phyloP scores from a whole-genome alignment of 2,113 vertebrate genomes.

The Caranx melampygus region DNA sequence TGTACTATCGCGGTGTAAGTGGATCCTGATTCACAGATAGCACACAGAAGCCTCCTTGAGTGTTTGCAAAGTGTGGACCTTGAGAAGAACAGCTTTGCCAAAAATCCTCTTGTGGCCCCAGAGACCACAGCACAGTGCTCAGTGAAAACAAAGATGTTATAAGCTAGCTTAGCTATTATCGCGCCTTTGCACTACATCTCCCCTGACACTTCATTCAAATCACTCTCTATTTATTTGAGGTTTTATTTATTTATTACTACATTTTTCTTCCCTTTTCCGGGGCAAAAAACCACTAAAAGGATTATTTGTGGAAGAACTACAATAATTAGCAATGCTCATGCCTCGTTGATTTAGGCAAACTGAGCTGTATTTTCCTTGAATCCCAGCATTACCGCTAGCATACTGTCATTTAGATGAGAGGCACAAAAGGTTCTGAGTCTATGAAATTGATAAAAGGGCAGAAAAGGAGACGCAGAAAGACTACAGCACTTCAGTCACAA shows the following conservation, averaged over 20 bases:
- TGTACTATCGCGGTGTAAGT: constrained; percentile 26
- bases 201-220: constrained; percentile 94
- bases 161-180: constrained; percentile 88
- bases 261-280: constrained; percentile 74
- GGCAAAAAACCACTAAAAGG: constrained; percentile 95
- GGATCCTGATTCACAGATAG: constrained; percentile 75
- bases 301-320: constrained; percentile 93
- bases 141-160: constrained; percentile 87
- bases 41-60: constrained; percentile 63
- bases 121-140: constrained; percentile 79
- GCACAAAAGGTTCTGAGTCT: constrained; percentile 53
- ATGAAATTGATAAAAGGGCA: constrained; percentile 50
- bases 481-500: constrained; percentile 7
- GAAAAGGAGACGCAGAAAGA: constrained; percentile 26
- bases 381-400: constrained; percentile 53
- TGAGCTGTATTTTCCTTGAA: constrained; percentile 69
- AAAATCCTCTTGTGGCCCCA: constrained; percentile 78
- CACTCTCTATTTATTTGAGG: constrained; percentile 84
- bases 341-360: constrained; percentile 64
- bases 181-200: constrained; percentile 84
- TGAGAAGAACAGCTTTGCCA: constrained; percentile 80
- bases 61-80: constrained; percentile 78
- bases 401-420: constrained; percentile 58
- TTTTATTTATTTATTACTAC: constrained; percentile 82
- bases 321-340: constrained; percentile 81